Base-by-base conservation (phyloP, 2,888 invertebrate species). In the Lasioglossum vierecki region DNA sequence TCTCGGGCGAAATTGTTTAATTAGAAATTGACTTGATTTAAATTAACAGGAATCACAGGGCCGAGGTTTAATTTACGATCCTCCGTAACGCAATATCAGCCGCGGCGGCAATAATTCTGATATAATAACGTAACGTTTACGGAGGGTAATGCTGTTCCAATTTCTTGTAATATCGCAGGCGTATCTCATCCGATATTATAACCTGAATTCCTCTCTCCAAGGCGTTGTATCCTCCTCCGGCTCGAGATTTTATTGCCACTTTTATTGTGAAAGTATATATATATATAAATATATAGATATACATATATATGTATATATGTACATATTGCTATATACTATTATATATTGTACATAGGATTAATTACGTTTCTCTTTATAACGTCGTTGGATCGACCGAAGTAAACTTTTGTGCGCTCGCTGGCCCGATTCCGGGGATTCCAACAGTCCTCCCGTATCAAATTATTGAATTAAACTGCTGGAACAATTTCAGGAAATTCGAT, bases 111-210 rank as follows among this genome's bases (percentile, higher is more conserved):
- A 85, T 85, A 85, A 85, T 79, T 76, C 85, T 81, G 81, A 76
- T 78, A 81, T 85, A 86, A 85, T 81, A 86, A 85, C 85, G 77
- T 60, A 79, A 85, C 85, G 77, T 86, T 81, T 86, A 81, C 85
- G 78, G 60, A 76, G 76, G 85, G 76, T 81, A 79, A 85, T 85
- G 85, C 82, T 63, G 85, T 86, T 85, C 82, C 86, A 85, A 85
- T 85, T 86, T 85, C 85, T 85, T 85, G 82, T 82, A 86, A 85
- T 86, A 86, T 76, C 82, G 79, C 85, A n/a, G 57, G 76, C 86
- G 82, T 85, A 76, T 79, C 85, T 82, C 85, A 76, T 86, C 86
- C 81, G 76, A 78, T 78, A 85, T 86, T 81, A 85, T 74, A 86
- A 86, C 81, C 85, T 76, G 82, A 74, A 86, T 86, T 86, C 85